Evolutionary conservation across 1,140 invertebrate genomes (phyloP), one percentile per base, ranked within the genome.

Genomic region (Condylostylus longicornis): DNA sequence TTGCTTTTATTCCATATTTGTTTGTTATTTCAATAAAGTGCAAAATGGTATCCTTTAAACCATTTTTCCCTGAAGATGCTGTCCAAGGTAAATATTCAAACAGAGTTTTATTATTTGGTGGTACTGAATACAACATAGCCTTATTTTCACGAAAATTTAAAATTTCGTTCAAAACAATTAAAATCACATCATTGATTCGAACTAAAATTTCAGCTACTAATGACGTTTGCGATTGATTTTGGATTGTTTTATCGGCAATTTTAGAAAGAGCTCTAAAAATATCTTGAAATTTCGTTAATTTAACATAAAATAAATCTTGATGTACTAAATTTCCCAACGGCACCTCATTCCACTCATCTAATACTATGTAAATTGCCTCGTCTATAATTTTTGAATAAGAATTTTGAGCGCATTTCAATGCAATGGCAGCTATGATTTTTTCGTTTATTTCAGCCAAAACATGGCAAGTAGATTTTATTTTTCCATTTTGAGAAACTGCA

Each of bases 361-460:
- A 49, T 3, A 74, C 72, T 41, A 64, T 53, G 38, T 71, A 68
- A 8, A 84, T 74, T 13, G 69, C 69, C 18, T 58, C 52, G 22
- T 57, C 57, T 7, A 61, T 48, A 5, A 60, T 27, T 21, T 48
- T 51, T 4, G 48, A 21, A 34, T 37, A 37, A 18, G 23, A 21
- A 18, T 37, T 31, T 12, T 41, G 40, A 20, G 21, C 20, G 2
- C 23, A n/a, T 29, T 37, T 37, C 32, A 88, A 59, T 1, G 77
- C 67, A 8, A 79, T 64, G 4, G 82, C 78, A 12, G 78, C 80
- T 5, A 79, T 68, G 35, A 88, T 67, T 57, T 87, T 86, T 58
- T 87, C 83, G 9, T 73, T 70, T 43, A 77, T 75, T 55, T 84
- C 78, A 43, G 70, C 69, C 10, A 87, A 61, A 12, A 82, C 61